Conservation (phyloP, 2,113 vertebrate species). For the Melanostigma gelatinosum region DNA sequence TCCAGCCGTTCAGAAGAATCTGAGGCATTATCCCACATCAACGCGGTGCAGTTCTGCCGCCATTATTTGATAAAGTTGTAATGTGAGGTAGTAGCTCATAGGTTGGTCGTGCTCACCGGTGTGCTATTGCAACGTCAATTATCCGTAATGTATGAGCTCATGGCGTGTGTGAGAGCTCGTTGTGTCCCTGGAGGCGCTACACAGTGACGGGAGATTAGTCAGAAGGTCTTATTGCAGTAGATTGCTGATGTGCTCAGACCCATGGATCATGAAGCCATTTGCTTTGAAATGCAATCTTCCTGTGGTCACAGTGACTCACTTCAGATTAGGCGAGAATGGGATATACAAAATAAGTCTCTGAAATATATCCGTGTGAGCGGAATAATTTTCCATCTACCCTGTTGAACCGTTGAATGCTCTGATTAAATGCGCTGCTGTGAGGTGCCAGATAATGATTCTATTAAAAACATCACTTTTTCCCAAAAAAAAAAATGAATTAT, state of each 20-base stretch:
- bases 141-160: constrained; percentile 8
- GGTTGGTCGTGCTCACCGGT: constrained; percentile 1
- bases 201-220: constrained; percentile 33
- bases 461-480: constrained; percentile 39
- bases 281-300: constrained; percentile 53
- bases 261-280: constrained; percentile 24
- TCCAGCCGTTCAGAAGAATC: neutral
- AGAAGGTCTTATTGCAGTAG: constrained; percentile 34
- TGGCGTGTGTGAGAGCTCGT: constrained; percentile 9
- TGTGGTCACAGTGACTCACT: constrained; percentile 21
- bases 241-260: constrained; percentile 36
- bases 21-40: neutral
- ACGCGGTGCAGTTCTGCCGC: neutral
- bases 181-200: constrained; percentile 29
- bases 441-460: constrained; percentile 29
- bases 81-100: neutral
- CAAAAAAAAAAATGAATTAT: constrained; percentile 21
- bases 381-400: constrained; percentile 31
- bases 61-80: constrained; percentile 5
- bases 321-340: neutral
- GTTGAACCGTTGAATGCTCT: constrained; percentile 21
- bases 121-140: constrained; percentile 1
- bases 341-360: constrained; percentile 16
- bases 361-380: constrained; percentile 6
- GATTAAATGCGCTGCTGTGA: constrained; percentile 40